A percentile compares a stretch with the other conserved stretches of the same genome.
Conservation (phyloP, 2,113 vertebrate genomes). For the Varanus komodoensis region DNA sequence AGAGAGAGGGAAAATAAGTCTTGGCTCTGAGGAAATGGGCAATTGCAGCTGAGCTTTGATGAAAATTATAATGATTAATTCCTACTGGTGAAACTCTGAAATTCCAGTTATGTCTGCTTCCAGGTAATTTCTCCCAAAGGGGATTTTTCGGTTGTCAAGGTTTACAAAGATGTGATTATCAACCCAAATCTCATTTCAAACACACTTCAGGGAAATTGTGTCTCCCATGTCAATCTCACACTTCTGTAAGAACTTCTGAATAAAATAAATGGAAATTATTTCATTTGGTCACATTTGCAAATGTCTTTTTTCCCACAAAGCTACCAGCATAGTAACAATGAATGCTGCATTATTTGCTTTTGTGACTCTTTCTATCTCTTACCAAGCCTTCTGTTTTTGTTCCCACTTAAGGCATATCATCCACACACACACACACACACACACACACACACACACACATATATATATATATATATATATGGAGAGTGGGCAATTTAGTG, state of each 20-base stretch:
- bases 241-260: conserved; percentile 11
- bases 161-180: not conserved
- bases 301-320: conserved; percentile 18
- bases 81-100: not conserved
- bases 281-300: conserved; percentile 49
- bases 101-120: not conserved
- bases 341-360: conserved; percentile 28
- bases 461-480: conserved; percentile 53
- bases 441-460: conserved; percentile 12
- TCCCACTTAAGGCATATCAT: not conserved
- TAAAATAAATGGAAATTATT: conserved; percentile 59
- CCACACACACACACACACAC: not conserved
- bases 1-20: not conserved
- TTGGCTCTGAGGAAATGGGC: not conserved
- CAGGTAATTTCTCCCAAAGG: conserved; percentile 12
- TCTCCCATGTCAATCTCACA: not conserved
- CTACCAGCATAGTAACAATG: conserved; percentile 26
- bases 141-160: conserved; percentile 40
- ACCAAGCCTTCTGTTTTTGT: not conserved
- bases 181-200: conserved; percentile 42
- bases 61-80: conserved; percentile 14
- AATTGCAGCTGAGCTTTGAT: conserved; percentile 25
- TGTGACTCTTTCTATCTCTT: conserved; percentile 15
- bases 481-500: not conserved
- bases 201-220: conserved; percentile 18